Evolutionary conservation across 2,113 vertebrate genomes (phyloP), one percentile per base, ranked within the genome.

Genomic region (Saguinus imperator): DNA sequence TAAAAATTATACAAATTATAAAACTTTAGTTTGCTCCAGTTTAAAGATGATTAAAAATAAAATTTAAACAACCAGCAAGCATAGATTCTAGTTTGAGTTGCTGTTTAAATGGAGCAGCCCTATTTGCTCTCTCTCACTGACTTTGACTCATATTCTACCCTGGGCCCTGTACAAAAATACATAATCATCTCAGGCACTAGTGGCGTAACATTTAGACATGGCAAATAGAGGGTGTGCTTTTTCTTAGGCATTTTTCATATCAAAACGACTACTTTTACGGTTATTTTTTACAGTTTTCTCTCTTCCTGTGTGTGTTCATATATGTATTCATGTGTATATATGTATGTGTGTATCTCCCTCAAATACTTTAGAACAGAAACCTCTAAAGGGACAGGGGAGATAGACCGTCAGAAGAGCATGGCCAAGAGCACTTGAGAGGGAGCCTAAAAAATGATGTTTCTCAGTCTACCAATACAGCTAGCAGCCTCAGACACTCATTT

Each of bases 221-320:
- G 8, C 81, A 64, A 79, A 72, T 13, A 77, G 88, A 83, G 4
- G 81, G 52, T 84, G 29, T 64, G 29, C 45, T 79, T 82, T 92
- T 91, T 87, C n/a, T 61, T 73, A 87, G 37, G n/a, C 40, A 25
- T 82, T 91, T 91, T 93, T 87, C 18, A n/a, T 80, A 68, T 86
- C 29, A 86, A 17, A 20, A 89, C 35, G 45, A 35, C 29, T 66
- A 77, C 25, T 81, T 91, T 89, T 50, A 79, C n/a, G 70, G 17
- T 6, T 87, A 4, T 5, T 66, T 48, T 91, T 58, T 89, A 21
- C 5, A 72, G 20, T 68, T 92, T 27, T 82, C 20, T 75, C 17
- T 70, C 13, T 52, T 3, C 12, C 18, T 79, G 18, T 79, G 11
- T 40, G 13, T 75, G 35, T 82, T 64, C 61, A 64, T 64, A 64